These are phyloP conservation scores for Connochaetes taurinus DNA, from an alignment of 2,113 vertebrate species.

Conservation along the genomic window DNA sequence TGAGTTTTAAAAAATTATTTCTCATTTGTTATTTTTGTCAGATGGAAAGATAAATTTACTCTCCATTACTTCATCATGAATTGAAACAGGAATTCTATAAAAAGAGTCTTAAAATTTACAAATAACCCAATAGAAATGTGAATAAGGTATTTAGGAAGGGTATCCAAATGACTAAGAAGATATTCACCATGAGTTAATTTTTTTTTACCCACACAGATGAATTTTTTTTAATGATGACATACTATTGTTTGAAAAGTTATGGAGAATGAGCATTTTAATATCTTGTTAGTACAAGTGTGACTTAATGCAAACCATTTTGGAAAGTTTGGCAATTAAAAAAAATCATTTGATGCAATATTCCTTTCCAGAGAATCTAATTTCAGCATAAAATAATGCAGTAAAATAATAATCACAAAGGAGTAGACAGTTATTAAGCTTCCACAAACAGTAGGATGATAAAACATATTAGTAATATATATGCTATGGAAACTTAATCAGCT, in stretches of 20 bases:
- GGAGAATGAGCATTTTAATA: background rate
- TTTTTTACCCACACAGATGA: background rate
- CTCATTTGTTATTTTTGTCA: background rate
- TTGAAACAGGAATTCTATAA: background rate
- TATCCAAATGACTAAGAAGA: background rate
- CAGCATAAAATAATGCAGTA: background rate
- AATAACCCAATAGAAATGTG: background rate
- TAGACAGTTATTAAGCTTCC: background rate
- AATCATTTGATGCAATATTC: background rate
- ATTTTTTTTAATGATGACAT: background rate
- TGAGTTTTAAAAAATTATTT: background rate
- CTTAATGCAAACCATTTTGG: background rate
- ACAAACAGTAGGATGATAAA: background rate
- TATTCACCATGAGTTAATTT: background rate
- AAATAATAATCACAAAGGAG: background rate
- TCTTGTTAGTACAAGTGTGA: background rate
- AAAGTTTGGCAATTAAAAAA: background rate
- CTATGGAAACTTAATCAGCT: background rate
- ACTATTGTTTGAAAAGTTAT: background rate
- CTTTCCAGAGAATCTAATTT: background rate
- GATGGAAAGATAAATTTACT: background rate
- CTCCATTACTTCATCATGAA: background rate
- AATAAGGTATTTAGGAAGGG: background rate
- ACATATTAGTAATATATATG: background rate
- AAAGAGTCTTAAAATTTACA: background rate